Base-by-base conservation (phyloP, 2,797 vertebrate species). In the Squalus acanthias region DNA sequence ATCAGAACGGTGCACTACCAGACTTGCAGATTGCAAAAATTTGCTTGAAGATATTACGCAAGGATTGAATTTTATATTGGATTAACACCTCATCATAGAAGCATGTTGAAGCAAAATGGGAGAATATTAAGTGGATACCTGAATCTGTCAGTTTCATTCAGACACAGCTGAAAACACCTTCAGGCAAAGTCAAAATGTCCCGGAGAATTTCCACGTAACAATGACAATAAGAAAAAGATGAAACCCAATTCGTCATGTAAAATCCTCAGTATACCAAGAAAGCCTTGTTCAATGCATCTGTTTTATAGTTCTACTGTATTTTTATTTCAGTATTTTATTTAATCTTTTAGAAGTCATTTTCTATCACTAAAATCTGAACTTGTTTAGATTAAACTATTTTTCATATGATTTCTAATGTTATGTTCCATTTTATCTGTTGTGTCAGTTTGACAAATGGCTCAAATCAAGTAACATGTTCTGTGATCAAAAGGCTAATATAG, bases 401-500 rank as follows among this genome's bases (percentile, higher is more conserved):
- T 95, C 69, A 95, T 95, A 24, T 13, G 69, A 95, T 57, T 74
- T 95, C 74, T 76, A 53, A 76, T 95, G 50, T 74, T 53, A 76
- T 95, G 94, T 95, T 72, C 69, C 50, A 57, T 76, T 76, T 95
- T 95, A 95, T 95, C 94, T 95, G 70, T 24, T 29, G 50, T 76
- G 70, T 60, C 94, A 95, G 13, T 95, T 95, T 95, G 94, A 95
- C 70, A 60, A 76, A 95, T 76, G 94, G 50, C 70, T 95, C 70
- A 95, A 95, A 95, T 76, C 94, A 76, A 95, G 29, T n/a, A 95
- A 57, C 94, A 76, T 76, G 94, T 95, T 74, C 70, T 76, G 70
- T 95, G 94, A 95, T 95, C 94, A 95, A 95, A 95, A 95, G 70
- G 70, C 94, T 95, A 95, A 95, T 95, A 76, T 57, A 95, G 70